Evolutionary conservation across 2,888 invertebrate species (phyloP).

Genomic region (Tenthredo mesomela): DNA sequence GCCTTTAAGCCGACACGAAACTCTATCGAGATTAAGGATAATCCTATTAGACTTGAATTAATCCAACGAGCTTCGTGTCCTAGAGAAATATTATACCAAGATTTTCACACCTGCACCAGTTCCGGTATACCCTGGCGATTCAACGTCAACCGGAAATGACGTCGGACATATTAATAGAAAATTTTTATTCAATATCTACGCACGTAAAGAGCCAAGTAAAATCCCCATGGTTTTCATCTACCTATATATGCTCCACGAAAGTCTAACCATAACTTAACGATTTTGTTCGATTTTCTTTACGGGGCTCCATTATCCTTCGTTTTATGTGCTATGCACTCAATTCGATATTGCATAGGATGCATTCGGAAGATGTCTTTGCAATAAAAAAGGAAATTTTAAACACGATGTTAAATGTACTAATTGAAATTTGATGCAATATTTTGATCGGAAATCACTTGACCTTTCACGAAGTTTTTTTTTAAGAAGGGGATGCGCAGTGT

Average conservation of each 20-base stretch:
- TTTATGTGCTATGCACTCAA: neutral
- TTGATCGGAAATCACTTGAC: too few species aligned
- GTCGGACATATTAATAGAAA: conserved; percentile 12
- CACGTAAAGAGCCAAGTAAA: neutral
- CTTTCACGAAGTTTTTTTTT: too few species aligned
- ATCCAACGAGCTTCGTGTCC: conserved; percentile 68
- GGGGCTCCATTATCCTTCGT: neutral
- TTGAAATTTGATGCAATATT: too few species aligned
- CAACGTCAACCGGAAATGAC: conserved; percentile 24
- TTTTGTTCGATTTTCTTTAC: neutral
- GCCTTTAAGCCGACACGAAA: conserved; percentile 58
- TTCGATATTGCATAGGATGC: neutral
- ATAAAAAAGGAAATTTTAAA: neutral
- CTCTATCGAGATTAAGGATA: conserved; percentile 72
- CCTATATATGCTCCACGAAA: neutral
- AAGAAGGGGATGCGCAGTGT: conserved; percentile 8
- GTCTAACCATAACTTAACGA: neutral
- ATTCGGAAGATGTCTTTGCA: neutral
- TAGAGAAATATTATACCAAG: conserved; percentile 66
- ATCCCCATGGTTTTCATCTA: neutral
- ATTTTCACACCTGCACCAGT: conserved; percentile 2
- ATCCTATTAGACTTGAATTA: conserved; percentile 76
- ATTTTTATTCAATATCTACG: conserved; percentile 20
- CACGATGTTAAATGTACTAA: too few species aligned
- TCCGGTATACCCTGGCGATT: neutral